Base-by-base conservation (phyloP, 1,140 invertebrate genomes). In the Argopecten irradians region DNA sequence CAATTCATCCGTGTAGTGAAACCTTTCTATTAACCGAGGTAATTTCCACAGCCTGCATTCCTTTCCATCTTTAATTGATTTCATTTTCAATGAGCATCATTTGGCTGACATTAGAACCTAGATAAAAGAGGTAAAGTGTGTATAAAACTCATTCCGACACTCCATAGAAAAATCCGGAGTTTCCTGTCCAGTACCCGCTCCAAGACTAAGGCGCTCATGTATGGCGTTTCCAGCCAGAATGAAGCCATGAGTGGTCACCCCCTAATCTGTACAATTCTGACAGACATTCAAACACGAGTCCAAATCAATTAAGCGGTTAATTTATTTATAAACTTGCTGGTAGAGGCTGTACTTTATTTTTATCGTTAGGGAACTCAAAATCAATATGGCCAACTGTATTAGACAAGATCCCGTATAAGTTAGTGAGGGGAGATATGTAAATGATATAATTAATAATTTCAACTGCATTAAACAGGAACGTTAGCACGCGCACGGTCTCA, bases 321-420 rank as follows among this genome's bases (percentile, higher is more conserved):
- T 71, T 71, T 71, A 71, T 71, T 71, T 71, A 71, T 71, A 71
- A 71, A 71, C 55, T 71, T 71, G 55, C 55, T 71, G 55, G 55
- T 71, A n/a, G 55, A 71, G 28, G 5, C 28, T 71, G 55, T 71
- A 71, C 55, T 71, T 71, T 71, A 71, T 71, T 71, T 71, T 71
- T 28, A 71, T 71, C 55, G 55, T 71, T 71, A 71, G 55, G 8
- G 55, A 71, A 71, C 55, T 71, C 55, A 5, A 28, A 71, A 71
- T 71, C 55, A 71, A 71, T 71, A 71, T n/a, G 1, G 22, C 22
- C 11, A 71, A 71, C 55, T 71, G 55, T 71, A 71, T 71, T 71
- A 71, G 55, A 71, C 55, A n/a, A 1, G n/a, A 28, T 28, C 55
- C 43, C 55, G n/a, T 71, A n/a, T 71, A 71, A n/a, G 5, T 3